phyloP scores from a whole-genome alignment of 2,797 vertebrate genomes.

The Phataginus tricuspis region DNA sequence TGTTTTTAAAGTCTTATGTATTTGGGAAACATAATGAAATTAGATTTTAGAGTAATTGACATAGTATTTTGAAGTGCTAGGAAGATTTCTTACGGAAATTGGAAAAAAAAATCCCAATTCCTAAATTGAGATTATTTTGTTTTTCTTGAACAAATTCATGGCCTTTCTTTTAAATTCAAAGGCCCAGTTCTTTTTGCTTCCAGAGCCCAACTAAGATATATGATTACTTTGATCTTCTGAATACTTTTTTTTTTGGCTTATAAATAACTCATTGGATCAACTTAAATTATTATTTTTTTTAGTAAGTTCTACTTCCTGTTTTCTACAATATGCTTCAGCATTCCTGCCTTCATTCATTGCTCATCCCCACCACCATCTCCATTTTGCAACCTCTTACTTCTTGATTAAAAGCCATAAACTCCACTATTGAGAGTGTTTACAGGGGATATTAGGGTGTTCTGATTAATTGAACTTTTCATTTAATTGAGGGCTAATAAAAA shows the following conservation, averaged over 20 bases:
- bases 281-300: not conserved
- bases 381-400: not conserved
- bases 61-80: slow-evolving; percentile 9
- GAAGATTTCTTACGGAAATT: not conserved
- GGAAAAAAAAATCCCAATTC: not conserved
- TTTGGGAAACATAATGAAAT: not conserved
- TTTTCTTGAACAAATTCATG: slow-evolving; percentile 32
- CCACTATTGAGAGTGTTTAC: not conserved
- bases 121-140: not conserved
- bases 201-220: not conserved
- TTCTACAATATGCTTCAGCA: not conserved
- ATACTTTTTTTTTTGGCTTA: not conserved
- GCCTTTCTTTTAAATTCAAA: not conserved
- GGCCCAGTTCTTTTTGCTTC: not conserved
- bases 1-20: slow-evolving; percentile 9
- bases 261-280: not conserved
- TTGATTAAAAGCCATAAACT: not conserved
- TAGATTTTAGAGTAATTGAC: not conserved
- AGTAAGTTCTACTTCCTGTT: not conserved
- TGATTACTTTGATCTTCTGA: not conserved
- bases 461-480: not conserved
- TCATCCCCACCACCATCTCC: not conserved
- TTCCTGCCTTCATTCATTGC: not conserved
- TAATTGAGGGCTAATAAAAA: not conserved
- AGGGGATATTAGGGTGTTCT: not conserved